These are phyloP conservation scores for Tiliqua scincoides DNA, from an alignment of 2,113 vertebrate genomes.

Conservation along the genomic window DNA sequence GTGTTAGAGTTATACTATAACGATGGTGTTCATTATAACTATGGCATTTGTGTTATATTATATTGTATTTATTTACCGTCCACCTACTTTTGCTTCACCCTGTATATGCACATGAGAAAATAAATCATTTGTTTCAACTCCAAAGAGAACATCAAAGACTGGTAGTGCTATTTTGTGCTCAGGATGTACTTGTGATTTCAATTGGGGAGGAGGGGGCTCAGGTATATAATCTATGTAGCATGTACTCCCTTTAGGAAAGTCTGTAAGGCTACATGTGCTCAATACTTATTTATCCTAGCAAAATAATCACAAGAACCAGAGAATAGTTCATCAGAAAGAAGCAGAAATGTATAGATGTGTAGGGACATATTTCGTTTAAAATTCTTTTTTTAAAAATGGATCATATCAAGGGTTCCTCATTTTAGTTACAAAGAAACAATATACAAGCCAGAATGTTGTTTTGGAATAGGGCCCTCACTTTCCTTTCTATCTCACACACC, in stretches of 20 bases:
- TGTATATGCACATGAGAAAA: background rate
- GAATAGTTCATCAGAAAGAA: background rate
- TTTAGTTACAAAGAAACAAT: background rate
- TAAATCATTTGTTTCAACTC: background rate
- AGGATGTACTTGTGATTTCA: background rate
- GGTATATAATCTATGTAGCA: background rate
- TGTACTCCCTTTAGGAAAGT: background rate
- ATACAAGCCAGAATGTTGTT: background rate
- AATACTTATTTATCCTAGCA: background rate
- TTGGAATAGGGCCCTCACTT: background rate
- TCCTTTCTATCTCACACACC: background rate
- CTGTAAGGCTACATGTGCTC: background rate
- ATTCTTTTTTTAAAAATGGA: background rate
- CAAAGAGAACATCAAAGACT: background rate
- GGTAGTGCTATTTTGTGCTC: background rate
- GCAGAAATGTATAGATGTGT: background rate
- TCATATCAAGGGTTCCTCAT: background rate
- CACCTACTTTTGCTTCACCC: too few relatives aligned
- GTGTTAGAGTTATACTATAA: too few relatives aligned
- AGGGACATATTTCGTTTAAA: background rate
- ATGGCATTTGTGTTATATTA: too few relatives aligned
- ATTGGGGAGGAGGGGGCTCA: background rate
- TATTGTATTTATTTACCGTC: too few relatives aligned
- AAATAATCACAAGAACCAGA: background rate
- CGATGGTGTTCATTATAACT: too few relatives aligned